Percentiles rank a stretch among this genome's conserved stretches.
Conservation (phyloP, 1,140 invertebrate species). For the Ips nitidus region DNA sequence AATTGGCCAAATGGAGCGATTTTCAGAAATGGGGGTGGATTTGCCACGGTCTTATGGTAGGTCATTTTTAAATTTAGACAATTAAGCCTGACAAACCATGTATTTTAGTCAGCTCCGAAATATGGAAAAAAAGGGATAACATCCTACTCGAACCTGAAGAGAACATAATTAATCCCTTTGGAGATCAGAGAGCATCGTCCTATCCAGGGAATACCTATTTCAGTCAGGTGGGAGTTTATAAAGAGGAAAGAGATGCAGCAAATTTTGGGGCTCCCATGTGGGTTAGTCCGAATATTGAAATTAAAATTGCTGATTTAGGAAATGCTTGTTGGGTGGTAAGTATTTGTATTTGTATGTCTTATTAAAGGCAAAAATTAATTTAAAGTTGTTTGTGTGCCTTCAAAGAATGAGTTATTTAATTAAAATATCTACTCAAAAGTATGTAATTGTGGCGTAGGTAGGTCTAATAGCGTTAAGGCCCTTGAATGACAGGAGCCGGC, state of each 20-base stretch:
- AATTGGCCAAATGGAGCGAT: constrained; percentile 59
- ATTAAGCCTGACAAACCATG: neutral
- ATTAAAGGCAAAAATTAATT: too few species aligned
- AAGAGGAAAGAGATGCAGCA: constrained; percentile 35
- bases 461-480: too few species aligned
- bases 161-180: constrained; percentile 28
- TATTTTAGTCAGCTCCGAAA: constrained; percentile 39
- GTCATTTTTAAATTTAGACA: neutral
- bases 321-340: constrained; percentile 97
- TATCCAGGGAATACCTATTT: constrained; percentile 40
- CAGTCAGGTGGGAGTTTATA: constrained; percentile 37
- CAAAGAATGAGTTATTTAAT: too few species aligned
- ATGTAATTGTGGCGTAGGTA: too few species aligned
- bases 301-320: constrained; percentile 97
- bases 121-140: constrained; percentile 35
- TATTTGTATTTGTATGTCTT: constrained; percentile 10
- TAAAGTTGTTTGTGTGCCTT: neutral
- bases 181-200: constrained; percentile 36
- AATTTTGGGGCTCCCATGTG: constrained; percentile 53
- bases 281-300: constrained; percentile 80
- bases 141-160: constrained; percentile 29
- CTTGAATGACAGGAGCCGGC: too few species aligned
- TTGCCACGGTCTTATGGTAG: constrained; percentile 85
- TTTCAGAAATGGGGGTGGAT: constrained; percentile 70
- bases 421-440: too few species aligned